These are phyloP conservation scores for Clarias laeviceps DNA, from an alignment of 2,797 vertebrate genomes.

Conservation along the genomic window DNA sequence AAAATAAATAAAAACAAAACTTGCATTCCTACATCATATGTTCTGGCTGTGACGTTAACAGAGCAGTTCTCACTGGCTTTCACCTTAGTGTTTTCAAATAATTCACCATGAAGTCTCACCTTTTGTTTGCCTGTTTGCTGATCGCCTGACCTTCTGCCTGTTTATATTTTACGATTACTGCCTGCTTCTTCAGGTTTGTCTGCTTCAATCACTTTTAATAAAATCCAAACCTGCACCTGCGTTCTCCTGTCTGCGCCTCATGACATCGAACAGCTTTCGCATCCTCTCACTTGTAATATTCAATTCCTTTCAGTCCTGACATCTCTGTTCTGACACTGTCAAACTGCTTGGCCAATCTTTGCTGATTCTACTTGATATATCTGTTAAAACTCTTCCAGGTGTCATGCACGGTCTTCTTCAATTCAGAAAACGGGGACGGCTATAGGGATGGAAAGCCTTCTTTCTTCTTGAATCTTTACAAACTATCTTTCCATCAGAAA, in stretches of 20 bases:
- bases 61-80: neutral
- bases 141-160: constrained; percentile 1
- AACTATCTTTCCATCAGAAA: neutral
- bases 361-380: neutral
- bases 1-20: neutral
- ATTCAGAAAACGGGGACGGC: neutral
- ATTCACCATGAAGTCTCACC: neutral
- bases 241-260: neutral
- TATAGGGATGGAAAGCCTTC: too few species aligned
- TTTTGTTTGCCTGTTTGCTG: constrained; percentile 11
- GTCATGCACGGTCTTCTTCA: neutral
- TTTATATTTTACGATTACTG: neutral
- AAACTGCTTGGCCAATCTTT: neutral
- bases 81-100: neutral
- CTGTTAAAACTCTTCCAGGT: neutral
- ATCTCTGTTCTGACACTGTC: neutral
- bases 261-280: neutral
- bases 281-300: neutral
- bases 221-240: neutral
- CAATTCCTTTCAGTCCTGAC: neutral
- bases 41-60: neutral
- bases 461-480: neutral
- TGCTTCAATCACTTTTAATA: constrained; percentile 12
- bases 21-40: neutral
- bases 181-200: neutral